Percentiles rank a stretch among this genome's conserved stretches.
Conservation (phyloP, 2,888 invertebrate species). For the Rhingia campestris region DNA sequence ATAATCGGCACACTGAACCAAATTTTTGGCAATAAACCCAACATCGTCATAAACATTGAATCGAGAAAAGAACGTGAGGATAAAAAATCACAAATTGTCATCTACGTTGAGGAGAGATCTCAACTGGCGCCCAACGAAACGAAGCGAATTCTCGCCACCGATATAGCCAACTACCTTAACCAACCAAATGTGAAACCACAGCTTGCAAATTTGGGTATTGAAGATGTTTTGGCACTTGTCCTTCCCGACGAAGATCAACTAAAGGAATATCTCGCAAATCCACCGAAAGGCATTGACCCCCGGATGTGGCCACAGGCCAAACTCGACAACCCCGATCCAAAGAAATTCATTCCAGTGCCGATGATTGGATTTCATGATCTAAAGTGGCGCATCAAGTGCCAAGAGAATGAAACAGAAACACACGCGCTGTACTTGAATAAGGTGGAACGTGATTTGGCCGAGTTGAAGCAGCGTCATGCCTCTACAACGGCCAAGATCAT, state of each 20-base stretch:
- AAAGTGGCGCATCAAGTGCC: slow-evolving; percentile 91
- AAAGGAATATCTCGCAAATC: slow-evolving; percentile 93
- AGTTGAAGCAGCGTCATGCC: slow-evolving; percentile 91
- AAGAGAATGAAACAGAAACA: slow-evolving; percentile 91
- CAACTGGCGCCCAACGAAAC: slow-evolving; percentile 85
- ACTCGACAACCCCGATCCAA: slow-evolving; percentile 96
- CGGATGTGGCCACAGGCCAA: slow-evolving; percentile 98
- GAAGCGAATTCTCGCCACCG: slow-evolving; percentile 88
- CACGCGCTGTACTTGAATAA: slow-evolving; percentile 92
- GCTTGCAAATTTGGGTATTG: slow-evolving; percentile 88
- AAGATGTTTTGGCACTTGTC: slow-evolving; percentile 88
- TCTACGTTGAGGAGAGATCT: slow-evolving; percentile 89
- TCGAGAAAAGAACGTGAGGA: slow-evolving; percentile 91
- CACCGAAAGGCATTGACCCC: slow-evolving; percentile 96
- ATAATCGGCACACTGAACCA: slow-evolving; percentile 87
- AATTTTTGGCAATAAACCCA: slow-evolving; percentile 93
- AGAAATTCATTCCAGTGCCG: slow-evolving; percentile 95
- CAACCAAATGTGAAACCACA: slow-evolving; percentile 89
- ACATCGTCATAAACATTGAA: slow-evolving; percentile 90
- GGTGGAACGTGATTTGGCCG: slow-evolving; percentile 90
- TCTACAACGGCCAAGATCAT: slow-evolving; percentile 91
- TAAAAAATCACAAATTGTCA: slow-evolving; percentile 89
- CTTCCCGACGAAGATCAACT: slow-evolving; percentile 90
- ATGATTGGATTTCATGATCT: slow-evolving; percentile 94
- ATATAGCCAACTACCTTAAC: slow-evolving; percentile 88